Base-by-base conservation (phyloP, 2,797 vertebrate species). In the Galago senegalensis region DNA sequence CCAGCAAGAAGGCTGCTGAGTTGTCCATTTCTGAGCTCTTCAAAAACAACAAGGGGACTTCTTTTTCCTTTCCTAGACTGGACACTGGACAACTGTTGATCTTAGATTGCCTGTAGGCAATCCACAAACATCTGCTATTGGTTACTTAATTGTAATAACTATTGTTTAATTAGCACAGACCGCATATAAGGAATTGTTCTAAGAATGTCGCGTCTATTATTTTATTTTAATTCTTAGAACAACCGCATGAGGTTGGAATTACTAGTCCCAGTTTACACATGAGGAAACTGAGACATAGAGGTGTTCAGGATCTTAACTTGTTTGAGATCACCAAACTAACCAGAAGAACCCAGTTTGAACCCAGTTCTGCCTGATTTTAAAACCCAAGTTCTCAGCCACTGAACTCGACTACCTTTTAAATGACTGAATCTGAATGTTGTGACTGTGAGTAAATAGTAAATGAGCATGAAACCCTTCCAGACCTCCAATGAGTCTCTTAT, bases 361-460 rank as follows among this genome's bases (percentile, higher is more conserved):
- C n/a, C 46, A 23, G 40, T 75, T 96, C 73, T 88, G 17, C 60
- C 43, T 88, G 58, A 75, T 75, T 94, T 92, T 53, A 88, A 92
- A 96, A 87, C 67, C 31, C 70, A 67, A 25, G 20, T 40, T 84
- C 84, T 46, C 65, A 88, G 53, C 20, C 25, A 72, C 34, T 65
- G 29, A 65, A 60, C 27, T 18, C 17, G 31, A 72, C 63, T 63
- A 61, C 20, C 72, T 70, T 88, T 83, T 72, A 87, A 92, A 76
- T 80, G n/a, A 25, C 56, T 79, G 20, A 72, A n/a, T 49, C 27
- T 27, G 17, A 70, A 75, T 65, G 40, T 21, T 23, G 8, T 25
- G 16, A 43, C 56, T 61, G 7, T 88, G 56, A 81, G 61, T 81
- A 77, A 75, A 61, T 13, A 67, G 25, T 29, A 93, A 95, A 67